Evolutionary conservation across 2,797 vertebrate genomes (phyloP).

Genomic region (Hafferia zeledoni): DNA sequence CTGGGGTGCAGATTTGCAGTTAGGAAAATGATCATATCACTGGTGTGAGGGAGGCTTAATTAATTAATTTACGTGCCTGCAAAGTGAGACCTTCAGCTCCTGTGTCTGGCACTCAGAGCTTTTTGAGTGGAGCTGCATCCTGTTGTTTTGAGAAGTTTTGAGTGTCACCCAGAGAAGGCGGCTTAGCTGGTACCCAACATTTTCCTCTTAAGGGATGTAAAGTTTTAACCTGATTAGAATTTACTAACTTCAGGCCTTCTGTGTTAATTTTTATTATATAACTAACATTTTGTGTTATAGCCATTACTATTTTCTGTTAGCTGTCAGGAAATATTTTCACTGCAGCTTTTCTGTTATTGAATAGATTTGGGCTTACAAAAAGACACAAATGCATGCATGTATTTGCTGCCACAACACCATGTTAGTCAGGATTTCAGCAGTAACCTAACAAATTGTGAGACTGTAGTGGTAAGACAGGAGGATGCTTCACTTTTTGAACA

Average conservation of each 20-base stretch:
- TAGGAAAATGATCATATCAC: neutral
- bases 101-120: neutral
- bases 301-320: neutral
- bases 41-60: neutral
- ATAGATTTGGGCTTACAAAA: neutral
- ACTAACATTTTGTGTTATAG: neutral
- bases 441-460: neutral
- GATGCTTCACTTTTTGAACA: neutral
- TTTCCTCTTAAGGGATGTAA: neutral
- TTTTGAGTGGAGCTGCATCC: neutral
- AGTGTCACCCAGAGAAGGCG: neutral
- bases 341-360: neutral
- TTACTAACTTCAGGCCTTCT: neutral
- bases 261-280: neutral
- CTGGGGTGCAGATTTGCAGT: neutral
- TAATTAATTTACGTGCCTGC: neutral
- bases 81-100: neutral
- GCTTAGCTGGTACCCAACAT: neutral
- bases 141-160: constrained; percentile 2
- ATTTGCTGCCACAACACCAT: neutral
- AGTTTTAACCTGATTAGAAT: neutral
- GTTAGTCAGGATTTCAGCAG: neutral
- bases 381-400: neutral
- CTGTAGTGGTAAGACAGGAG: neutral
- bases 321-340: neutral